These are phyloP conservation scores for Hyles lineata DNA, from an alignment of 2,888 invertebrate genomes.

Conservation along the genomic window DNA sequence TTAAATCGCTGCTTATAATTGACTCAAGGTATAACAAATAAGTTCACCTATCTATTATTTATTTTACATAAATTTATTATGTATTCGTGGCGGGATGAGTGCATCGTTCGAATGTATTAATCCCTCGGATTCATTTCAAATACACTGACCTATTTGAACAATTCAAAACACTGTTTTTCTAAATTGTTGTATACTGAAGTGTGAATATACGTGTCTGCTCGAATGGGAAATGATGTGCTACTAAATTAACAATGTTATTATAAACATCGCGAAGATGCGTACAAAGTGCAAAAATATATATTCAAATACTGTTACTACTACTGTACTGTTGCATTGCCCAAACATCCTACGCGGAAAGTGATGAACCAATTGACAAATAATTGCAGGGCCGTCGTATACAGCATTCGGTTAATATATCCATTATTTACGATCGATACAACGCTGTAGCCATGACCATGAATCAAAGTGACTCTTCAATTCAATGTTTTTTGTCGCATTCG, in stretches of 20 bases:
- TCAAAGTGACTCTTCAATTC: slow-evolving; percentile 27
- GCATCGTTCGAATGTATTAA: slow-evolving; percentile 51
- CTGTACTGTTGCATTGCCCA: background rate
- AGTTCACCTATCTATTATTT: slow-evolving; percentile 53
- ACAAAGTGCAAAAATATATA: background rate
- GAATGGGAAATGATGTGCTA: slow-evolving; percentile 8
- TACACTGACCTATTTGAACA: slow-evolving; percentile 24
- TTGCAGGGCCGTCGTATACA: background rate
- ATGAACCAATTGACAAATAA: background rate
- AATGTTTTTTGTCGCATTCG: slow-evolving; percentile 13
- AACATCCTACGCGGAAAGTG: background rate
- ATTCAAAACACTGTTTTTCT: slow-evolving; percentile 5
- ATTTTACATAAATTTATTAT: slow-evolving; percentile 59
- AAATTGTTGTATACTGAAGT: slow-evolving; percentile 5
- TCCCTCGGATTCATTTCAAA: slow-evolving; percentile 29
- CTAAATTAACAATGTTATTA: slow-evolving; percentile 14
- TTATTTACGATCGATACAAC: slow-evolving; percentile 23
- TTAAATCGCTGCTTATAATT: slow-evolving; percentile 58
- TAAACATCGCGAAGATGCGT: background rate
- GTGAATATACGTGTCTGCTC: background rate
- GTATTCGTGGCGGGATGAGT: slow-evolving; percentile 56
- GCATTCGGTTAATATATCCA: background rate
- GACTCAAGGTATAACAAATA: slow-evolving; percentile 71
- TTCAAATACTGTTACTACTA: background rate
- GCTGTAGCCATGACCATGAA: slow-evolving; percentile 25